Evolutionary conservation across 2,797 vertebrate species (phyloP), one percentile per base, ranked within the genome.

Genomic region (Hoplostethus mediterraneus): DNA sequence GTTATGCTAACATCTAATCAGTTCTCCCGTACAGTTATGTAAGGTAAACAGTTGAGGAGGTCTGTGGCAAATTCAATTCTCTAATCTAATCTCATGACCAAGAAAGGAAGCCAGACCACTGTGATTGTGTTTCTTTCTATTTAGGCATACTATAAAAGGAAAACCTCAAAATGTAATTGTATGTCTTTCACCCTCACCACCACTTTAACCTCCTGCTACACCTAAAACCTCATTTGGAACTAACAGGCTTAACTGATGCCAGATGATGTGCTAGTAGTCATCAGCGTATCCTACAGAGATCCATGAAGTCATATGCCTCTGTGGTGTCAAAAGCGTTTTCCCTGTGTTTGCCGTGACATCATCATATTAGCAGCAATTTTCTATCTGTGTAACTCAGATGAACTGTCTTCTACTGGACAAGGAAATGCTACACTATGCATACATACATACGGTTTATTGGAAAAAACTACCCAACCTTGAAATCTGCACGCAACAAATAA

Each of bases 221-320:
- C n/a, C 48, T 48, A 4, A 63, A 25, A 40, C 31, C 16, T 7
- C 28, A 73, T 76, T 63, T 65, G 6, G 40, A 61, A 47, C 54
- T 44, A 12, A 33, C 9, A 16, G 3, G 10, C 3, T 0, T 63
- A 70, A 71, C 58, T 52, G 28, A 48, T 61, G 57, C 76, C 64
- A 67, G 38, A 63, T 77, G 75, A 81, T 63, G 53, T 14, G 31
- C 55, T 56, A n/a, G 49, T n/a, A 55, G 7, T 62, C 47, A 53
- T 12, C 17, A 53, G 17, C 17, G 21, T 28, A 28, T 28, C 51
- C 51, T 53, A 53, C 17, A 28, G 21, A 53, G 51, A 53, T 25
- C 51, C 7, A 9, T 64, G 57, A 40, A 38, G 3, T 74, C 74
- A 73, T 72, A 73, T 71, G 79, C 30, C 40, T 28, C 51, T 38